Evolutionary conservation across 2,797 vertebrate genomes (phyloP).

Genomic region (Enteromius thamalakanensis): DNA sequence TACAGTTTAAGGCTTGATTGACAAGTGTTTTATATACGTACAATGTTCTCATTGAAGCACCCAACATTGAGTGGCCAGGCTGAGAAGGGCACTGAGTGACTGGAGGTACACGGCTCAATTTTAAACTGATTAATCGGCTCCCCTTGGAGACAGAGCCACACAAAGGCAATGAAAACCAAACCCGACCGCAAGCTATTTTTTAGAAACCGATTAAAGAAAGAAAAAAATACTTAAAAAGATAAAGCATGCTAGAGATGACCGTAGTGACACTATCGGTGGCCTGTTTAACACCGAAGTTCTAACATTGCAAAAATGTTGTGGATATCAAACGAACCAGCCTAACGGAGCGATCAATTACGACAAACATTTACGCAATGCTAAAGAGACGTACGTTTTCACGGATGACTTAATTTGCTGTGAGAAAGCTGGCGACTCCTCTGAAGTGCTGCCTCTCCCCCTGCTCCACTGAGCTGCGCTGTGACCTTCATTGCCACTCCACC

Average conservation of each 20-base stretch:
- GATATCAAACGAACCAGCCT: conserved; percentile 30
- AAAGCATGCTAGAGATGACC: background rate
- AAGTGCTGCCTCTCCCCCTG: conserved; percentile 68
- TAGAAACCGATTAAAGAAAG: background rate
- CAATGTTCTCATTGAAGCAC: conserved; percentile 68
- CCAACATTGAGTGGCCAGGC: conserved; percentile 32
- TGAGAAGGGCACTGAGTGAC: conserved; percentile 27
- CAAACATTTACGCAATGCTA: conserved; percentile 40
- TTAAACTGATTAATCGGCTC: conserved; percentile 67
- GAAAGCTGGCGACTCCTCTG: conserved; percentile 75
- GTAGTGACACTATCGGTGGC: conserved; percentile 26
- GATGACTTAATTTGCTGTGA: conserved; percentile 87
- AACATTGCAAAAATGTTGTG: background rate
- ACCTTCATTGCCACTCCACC: conserved; percentile 86
- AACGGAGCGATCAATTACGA: conserved; percentile 38
- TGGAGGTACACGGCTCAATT: conserved; percentile 50
- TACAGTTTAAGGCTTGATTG: conserved; percentile 67
- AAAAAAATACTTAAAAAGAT: conserved; percentile 10
- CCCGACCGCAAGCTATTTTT: conserved; percentile 41
- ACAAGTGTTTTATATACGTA: conserved; percentile 69
- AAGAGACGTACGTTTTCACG: conserved; percentile 63
- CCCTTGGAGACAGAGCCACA: conserved; percentile 54
- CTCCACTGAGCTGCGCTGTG: conserved; percentile 76
- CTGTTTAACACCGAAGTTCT: conserved; percentile 1
- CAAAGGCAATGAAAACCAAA: conserved; percentile 58